These are phyloP conservation scores for Hydropsyche betteni DNA, from an alignment of 2,888 invertebrate genomes.

Conservation along the genomic window DNA sequence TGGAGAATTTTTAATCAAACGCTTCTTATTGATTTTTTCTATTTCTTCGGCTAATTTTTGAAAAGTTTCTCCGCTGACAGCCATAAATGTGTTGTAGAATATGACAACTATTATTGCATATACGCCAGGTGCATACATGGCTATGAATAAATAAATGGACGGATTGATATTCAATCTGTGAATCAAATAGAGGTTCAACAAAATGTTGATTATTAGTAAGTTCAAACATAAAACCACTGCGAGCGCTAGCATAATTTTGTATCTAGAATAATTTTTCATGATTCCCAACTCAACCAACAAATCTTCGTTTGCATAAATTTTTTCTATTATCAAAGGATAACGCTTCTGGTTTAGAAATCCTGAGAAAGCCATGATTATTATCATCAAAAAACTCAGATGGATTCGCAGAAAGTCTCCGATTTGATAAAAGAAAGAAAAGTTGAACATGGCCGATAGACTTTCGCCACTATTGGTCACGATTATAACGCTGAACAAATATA, in stretches of 20 bases:
- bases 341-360: neutral
- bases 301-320: neutral
- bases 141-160: neutral
- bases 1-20: no score
- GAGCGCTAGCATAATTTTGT: neutral
- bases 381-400: neutral
- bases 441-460: neutral
- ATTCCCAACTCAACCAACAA: neutral
- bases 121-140: slow-evolving; percentile 11
- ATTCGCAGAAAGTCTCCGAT: slow-evolving; percentile 27
- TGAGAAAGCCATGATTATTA: neutral
- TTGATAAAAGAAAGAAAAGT: slow-evolving; percentile 1
- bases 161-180: slow-evolving; percentile 12
- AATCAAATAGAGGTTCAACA: slow-evolving; percentile 9
- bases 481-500: neutral
- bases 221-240: neutral
- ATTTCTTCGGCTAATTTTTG: neutral
- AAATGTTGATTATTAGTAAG: neutral
- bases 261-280: slow-evolving; percentile 5
- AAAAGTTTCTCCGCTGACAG: neutral
- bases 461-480: slow-evolving; percentile 10
- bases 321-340: neutral
- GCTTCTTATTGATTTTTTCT: neutral
- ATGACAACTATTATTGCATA: no score
- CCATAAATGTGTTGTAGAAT: neutral